A percentile compares a stretch with the other conserved stretches of the same genome.
Conservation (phyloP, 2,888 invertebrate species). For the Calliphora vomitoria region DNA sequence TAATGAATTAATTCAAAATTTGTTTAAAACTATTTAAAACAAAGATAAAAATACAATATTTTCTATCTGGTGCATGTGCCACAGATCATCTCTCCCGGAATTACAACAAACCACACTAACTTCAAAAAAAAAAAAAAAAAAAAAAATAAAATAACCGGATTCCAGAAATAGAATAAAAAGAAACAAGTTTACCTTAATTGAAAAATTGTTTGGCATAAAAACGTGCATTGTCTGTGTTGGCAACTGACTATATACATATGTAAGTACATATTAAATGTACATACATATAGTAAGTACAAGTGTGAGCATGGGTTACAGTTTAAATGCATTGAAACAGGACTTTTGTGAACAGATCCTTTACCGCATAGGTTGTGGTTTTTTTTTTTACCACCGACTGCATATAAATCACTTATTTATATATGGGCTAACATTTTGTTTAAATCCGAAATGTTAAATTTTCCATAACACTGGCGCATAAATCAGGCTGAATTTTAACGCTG, state of each 20-base stretch:
- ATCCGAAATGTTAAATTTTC: too few relatives aligned
- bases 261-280: not conserved
- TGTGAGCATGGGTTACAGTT: conserved; percentile 25
- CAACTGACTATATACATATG: too few relatives aligned
- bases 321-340: conserved; percentile 46
- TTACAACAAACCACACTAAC: conserved; percentile 40
- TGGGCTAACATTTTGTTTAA: too few relatives aligned
- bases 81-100: not conserved
- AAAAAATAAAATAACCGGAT: too few relatives aligned
- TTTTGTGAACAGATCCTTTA: conserved; percentile 52
- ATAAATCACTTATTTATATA: conserved; percentile 62
- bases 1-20: too few relatives aligned
- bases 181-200: conserved; percentile 63
- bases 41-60: too few relatives aligned
- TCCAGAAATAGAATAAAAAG: conserved; percentile 17
- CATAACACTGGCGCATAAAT: too few relatives aligned
- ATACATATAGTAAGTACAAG: not conserved
- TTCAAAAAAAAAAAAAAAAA: conserved; percentile 30
- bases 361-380: conserved; percentile 60
- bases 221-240: conserved; percentile 48
- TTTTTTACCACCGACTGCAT: conserved; percentile 63
- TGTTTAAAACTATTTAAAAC: too few relatives aligned
- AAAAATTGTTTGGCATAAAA: conserved; percentile 70
- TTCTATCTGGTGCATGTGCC: not conserved
- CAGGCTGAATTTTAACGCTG: too few relatives aligned